Evolutionary conservation across 1,140 invertebrate species (phyloP).

Genomic region (Heliconius nattereri): DNA sequence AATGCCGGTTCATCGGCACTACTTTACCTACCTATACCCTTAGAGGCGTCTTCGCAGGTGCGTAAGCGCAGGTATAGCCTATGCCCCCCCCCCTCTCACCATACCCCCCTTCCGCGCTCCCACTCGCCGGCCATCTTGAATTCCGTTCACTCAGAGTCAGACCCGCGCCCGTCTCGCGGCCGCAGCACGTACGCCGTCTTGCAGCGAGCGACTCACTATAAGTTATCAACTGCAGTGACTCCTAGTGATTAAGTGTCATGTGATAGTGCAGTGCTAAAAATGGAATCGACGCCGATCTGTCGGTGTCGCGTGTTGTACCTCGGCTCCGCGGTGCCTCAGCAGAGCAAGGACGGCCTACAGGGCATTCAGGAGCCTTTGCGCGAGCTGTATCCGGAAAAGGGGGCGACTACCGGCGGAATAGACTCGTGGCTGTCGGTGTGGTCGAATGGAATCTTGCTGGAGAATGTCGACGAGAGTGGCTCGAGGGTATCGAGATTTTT

Average conservation of each 20-base stretch:
- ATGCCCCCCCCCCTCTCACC: constrained; percentile 34
- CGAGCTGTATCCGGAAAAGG: constrained; percentile 96
- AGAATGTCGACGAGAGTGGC: constrained; percentile 97
- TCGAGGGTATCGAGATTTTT: constrained; percentile 98
- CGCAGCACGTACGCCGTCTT: constrained; percentile 63
- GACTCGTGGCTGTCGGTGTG: constrained; percentile 99
- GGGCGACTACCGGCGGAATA: constrained; percentile 94
- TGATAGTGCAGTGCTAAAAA: constrained; percentile 76
- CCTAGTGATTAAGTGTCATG: constrained; percentile 72
- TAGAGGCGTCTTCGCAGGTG: constrained; percentile 74
- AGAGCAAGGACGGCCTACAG: constrained; percentile 98
- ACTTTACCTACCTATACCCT: constrained; percentile 46
- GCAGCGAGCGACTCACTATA: constrained; percentile 45
- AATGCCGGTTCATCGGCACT: constrained; percentile 78
- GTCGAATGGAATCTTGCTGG: constrained; percentile 96
- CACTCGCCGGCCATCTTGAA: constrained; percentile 72
- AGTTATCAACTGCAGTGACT: constrained; percentile 57
- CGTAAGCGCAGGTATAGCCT: constrained; percentile 71
- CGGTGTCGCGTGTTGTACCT: constrained; percentile 98
- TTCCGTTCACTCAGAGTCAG: constrained; percentile 78
- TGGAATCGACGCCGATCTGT: constrained; percentile 94
- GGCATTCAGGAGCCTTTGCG: constrained; percentile 98
- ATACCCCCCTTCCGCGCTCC: constrained; percentile 42
- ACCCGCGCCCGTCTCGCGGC: constrained; percentile 71
- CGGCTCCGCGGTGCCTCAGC: constrained; percentile 97